Evolutionary conservation across 2,888 invertebrate species (phyloP), one percentile per base, ranked within the genome.

Genomic region (Blastobasis adustella): DNA sequence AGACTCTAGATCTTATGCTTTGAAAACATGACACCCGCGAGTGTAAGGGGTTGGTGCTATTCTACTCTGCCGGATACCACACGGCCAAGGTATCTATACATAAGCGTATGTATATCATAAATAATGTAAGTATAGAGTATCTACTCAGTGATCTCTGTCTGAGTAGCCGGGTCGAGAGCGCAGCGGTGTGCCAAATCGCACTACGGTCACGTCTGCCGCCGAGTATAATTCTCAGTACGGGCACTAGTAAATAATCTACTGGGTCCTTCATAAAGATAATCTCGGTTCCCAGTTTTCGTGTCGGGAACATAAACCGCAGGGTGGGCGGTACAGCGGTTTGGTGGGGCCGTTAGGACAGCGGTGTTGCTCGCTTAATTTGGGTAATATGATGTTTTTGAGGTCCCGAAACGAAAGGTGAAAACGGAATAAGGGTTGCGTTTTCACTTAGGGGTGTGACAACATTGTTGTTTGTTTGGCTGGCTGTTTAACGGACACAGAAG

Each of bases 231-330:
- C 44, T 10, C 42, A 37, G 45, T 39, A 45, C 44, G 10, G 23
- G 39, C 39, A 57, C 53, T 56, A 55, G 55, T 59, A 59, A 59
- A 65, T 60, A 60, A 66, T 66, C 49, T 55, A 56, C 49, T 45
- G 46, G 46, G 54, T 49, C 49, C 56, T 64, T 66, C 46, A 58
- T 61, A 60, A 60, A 63, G 54, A 63, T 64, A 62, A 65, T 65
- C 58, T 54, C 53, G 58, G 50, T 50, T 53, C 47, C 39, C 55
- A 54, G 54, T 58, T 53, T 58, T 58, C 62, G 58, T 54, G 57
- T 62, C 54, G 54, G 57, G 52, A 51, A 53, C 46, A 58, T 61
- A 58, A 58, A 61, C 57, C 55, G 56, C 58, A 56, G 58, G 48
- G 53, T 53, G 58, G 59, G 58, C 59, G 59, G 56, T 58, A 47